Evolutionary conservation across 2,888 invertebrate genomes (phyloP), one percentile per base, ranked within the genome.

Genomic region (Pimpla rufipes): DNA sequence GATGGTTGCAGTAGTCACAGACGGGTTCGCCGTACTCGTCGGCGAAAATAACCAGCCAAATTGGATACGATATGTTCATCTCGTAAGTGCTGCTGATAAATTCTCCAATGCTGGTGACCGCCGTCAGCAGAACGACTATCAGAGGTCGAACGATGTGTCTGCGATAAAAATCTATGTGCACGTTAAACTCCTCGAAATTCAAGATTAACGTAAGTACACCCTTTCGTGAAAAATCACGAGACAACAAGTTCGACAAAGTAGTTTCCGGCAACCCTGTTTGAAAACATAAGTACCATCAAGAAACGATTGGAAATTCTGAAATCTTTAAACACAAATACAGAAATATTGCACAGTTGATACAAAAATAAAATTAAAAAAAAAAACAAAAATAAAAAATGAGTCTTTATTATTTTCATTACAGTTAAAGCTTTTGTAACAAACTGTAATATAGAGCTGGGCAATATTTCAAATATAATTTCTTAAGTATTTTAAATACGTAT

Each of bases 31-130:
- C 73, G 2, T 55, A 37, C 2, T 79, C 59, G 16, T 83, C 64
- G 13, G 78, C 37, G 29, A 91, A 90, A 57, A 91, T 81, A 7
- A 91, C 50, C 5, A 91, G 35, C 91, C 91, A 91, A 5, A 85
- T 57, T n/a, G 88, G 85, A 4, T 83, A 85, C 6, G 85, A 85
- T 42, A 89, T 86, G 18, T 78, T 55, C 18, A 79, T 68, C 0
- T 66, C 16, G 7, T 16, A 59, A 10, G 87, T 86, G 0, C 73
- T 64, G 6, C 23, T 70, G 10, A 77, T 68, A 13, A 91, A 90
- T 47, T 84, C 79, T 2, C 21, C 42, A 16, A 89, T 45, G 4
- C 77, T 77, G 11, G 86, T 75, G 1, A 18, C 50, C 4, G 85
- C 81, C 4, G 77, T 45, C 0, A 89, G 77, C 6, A 88, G 21